phyloP scores from a whole-genome alignment of 2,888 invertebrate genomes.

The Lepidonotus clava region DNA sequence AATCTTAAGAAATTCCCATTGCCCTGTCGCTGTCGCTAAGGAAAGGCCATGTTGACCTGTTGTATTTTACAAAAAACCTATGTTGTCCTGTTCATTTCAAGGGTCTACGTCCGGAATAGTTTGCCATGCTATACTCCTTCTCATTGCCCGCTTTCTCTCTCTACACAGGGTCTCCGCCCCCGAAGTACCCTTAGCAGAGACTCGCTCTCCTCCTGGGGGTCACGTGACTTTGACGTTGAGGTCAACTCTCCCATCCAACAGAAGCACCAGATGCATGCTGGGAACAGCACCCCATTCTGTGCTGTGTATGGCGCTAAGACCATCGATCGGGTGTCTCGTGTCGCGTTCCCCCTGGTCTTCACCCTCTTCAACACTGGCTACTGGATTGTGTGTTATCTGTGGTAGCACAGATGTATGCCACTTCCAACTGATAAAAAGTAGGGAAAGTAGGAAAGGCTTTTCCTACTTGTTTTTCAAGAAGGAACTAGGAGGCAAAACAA shows the following conservation, averaged over 20 bases:
- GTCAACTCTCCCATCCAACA: not conserved
- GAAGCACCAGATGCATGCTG: not conserved
- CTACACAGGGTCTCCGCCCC: not conserved
- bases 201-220: not conserved
- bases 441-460: no score
- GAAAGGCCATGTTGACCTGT: no score
- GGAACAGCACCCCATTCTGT: not conserved
- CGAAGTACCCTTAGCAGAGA: not conserved
- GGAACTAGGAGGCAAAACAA: no score
- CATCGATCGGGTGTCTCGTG: not conserved
- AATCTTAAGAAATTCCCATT: no score
- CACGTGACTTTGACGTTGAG: not conserved
- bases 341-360: not conserved
- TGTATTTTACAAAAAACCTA: not conserved
- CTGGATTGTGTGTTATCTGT: not conserved
- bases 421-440: no score
- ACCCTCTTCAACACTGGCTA: not conserved
- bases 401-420: not conserved
- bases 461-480: no score
- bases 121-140: no score
- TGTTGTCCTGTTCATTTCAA: no score
- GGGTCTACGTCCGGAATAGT: no score
- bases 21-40: no score
- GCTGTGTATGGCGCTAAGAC: not conserved
- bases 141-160: no score